These are phyloP conservation scores for Halcyon badia DNA, from an alignment of 2,797 vertebrate species.

Conservation along the genomic window DNA sequence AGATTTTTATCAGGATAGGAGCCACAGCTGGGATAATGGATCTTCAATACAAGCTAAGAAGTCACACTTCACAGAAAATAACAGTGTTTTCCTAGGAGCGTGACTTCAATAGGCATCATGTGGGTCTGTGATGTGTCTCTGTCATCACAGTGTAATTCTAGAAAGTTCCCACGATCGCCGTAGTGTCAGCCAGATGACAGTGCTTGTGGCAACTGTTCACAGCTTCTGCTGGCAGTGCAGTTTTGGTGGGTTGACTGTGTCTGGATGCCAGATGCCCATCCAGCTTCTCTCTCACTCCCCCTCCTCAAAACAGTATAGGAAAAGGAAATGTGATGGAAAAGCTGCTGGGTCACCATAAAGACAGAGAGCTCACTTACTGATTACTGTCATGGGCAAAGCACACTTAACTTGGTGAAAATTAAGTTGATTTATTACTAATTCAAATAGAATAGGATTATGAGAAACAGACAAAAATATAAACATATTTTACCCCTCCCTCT, in stretches of 20 bases:
- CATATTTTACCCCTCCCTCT: background rate
- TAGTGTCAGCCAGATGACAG: background rate
- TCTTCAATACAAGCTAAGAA: background rate
- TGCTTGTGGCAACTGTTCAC: background rate
- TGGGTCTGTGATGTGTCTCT: background rate
- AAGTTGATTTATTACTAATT: background rate
- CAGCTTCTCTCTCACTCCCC: background rate
- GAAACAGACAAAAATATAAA: background rate
- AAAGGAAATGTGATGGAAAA: background rate
- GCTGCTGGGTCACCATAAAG: background rate
- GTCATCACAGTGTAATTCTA: background rate
- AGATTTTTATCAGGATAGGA: background rate
- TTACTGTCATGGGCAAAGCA: background rate
- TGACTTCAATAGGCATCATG: background rate
- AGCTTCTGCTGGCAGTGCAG: background rate
- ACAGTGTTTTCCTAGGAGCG: background rate
- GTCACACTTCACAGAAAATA: background rate
- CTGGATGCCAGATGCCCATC: background rate
- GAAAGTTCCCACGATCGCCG: background rate
- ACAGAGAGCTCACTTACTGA: background rate
- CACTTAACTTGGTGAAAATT: background rate
- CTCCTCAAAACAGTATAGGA: background rate
- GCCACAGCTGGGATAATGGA: background rate
- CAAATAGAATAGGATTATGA: background rate
- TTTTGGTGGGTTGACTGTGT: background rate